Evolutionary conservation across 2,113 vertebrate species (phyloP).

Genomic region (Rana temporaria): DNA sequence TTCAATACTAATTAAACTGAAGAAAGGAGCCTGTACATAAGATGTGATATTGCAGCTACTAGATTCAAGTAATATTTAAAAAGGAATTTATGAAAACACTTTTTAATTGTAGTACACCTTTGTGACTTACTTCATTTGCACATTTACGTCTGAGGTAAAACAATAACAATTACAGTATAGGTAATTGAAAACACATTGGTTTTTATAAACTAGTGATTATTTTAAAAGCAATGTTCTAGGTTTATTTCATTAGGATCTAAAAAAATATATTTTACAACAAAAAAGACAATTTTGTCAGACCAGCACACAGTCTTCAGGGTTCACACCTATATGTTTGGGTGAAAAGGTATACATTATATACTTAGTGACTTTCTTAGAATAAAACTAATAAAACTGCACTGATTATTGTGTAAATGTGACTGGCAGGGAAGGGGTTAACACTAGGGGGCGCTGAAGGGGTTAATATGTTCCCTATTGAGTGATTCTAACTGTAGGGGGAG

Average conservation of each 20-base stretch:
- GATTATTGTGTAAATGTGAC: no score
- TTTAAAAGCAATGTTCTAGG: constrained; percentile 2
- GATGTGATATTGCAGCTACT: constrained; percentile 16
- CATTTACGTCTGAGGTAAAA: constrained; percentile 38
- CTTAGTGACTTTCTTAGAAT: no score
- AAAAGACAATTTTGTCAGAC: no score
- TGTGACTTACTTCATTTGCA: constrained; percentile 37
- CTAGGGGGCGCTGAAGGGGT: no score
- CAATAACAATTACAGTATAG: constrained; percentile 34
- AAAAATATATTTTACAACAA: no score
- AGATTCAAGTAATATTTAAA: constrained; percentile 26
- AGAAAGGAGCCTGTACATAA: constrained; percentile 13
- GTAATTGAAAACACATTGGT: constrained; percentile 44
- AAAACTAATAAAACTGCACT: no score
- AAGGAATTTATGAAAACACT: constrained; percentile 28
- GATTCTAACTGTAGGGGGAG: no score
- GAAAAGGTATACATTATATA: no score
- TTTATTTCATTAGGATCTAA: not conserved
- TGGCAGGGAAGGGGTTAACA: no score
- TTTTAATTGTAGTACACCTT: constrained; percentile 24
- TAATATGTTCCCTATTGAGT: no score
- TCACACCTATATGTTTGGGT: no score
- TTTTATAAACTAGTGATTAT: not conserved
- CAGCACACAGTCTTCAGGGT: no score
- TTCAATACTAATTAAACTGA: constrained; percentile 30